Evolutionary conservation across 1,140 invertebrate genomes (phyloP).

Genomic region (Amyelois transitella): DNA sequence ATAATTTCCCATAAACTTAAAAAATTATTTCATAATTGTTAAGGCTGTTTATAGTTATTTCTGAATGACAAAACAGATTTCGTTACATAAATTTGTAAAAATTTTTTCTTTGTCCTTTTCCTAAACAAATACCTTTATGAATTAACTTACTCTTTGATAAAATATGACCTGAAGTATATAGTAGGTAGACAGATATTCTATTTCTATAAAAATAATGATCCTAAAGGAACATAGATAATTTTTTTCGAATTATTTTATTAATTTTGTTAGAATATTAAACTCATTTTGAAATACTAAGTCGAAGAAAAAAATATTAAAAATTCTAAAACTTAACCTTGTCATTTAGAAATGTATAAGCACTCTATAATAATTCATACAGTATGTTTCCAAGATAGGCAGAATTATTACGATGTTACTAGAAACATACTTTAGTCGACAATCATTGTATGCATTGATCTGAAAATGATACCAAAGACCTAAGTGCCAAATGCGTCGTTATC

Average conservation of each 20-base stretch:
- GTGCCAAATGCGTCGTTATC: conserved; percentile 50
- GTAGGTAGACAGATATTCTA: too few species aligned
- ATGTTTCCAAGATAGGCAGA: neutral
- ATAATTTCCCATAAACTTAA: neutral
- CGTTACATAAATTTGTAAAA: too few species aligned
- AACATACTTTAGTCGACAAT: neutral
- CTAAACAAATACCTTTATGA: too few species aligned
- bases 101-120: too few species aligned
- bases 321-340: neutral
- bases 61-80: neutral
- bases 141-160: too few species aligned
- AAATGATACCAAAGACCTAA: conserved; percentile 37
- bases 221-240: too few species aligned
- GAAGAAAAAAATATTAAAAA: neutral
- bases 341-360: neutral
- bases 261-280: too few species aligned
- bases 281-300: neutral
- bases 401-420: too few species aligned
- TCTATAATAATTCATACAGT: neutral
- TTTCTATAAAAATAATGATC: too few species aligned
- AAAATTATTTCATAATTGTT: neutral
- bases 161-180: too few species aligned
- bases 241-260: too few species aligned
- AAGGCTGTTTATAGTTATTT: neutral
- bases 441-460: neutral